These are phyloP conservation scores for Adrianichthys oophorus DNA, from an alignment of 2,797 vertebrate species.

Conservation along the genomic window DNA sequence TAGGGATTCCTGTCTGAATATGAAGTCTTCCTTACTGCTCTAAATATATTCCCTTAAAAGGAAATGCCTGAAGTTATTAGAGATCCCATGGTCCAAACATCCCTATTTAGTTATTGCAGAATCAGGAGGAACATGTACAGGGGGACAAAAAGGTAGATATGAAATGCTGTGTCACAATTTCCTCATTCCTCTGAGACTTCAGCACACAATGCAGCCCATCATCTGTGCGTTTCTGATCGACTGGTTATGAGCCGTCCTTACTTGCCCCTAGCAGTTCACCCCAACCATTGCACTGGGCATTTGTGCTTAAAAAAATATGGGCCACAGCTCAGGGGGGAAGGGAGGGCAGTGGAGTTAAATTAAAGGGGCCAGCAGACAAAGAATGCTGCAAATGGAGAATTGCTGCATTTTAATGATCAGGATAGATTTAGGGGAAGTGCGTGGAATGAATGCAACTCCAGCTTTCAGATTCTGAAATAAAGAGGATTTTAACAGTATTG, in stretches of 20 bases:
- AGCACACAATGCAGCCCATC: conserved; percentile 12
- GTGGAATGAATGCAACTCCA: neutral
- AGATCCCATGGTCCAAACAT: no score
- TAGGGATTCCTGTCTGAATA: no score
- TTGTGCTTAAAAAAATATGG: conserved; percentile 38
- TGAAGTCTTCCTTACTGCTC: no score
- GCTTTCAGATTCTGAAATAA: neutral
- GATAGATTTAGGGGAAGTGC: neutral
- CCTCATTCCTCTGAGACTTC: neutral
- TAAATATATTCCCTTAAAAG: no score
- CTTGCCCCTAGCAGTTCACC: conserved; percentile 2
- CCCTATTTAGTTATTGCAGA: no score
- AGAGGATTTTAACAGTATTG: neutral
- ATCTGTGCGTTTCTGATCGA: conserved; percentile 16
- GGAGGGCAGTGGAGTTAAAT: conserved; percentile 20
- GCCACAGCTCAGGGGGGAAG: conserved; percentile 32
- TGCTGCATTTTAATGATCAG: conserved; percentile 47
- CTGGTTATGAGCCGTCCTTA: conserved; percentile 13
- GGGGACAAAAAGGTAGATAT: conserved; percentile 8
- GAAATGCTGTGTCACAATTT: conserved; percentile 19
- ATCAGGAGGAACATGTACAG: no score
- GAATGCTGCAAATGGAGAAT: conserved; percentile 8
- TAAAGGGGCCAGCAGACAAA: conserved; percentile 30
- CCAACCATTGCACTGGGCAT: neutral
- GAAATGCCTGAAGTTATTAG: no score